A percentile compares a stretch with the other conserved stretches of the same genome.
Evolutionary conservation across 2,797 vertebrate genomes (phyloP).

Genomic region (Varecia variegata): DNA sequence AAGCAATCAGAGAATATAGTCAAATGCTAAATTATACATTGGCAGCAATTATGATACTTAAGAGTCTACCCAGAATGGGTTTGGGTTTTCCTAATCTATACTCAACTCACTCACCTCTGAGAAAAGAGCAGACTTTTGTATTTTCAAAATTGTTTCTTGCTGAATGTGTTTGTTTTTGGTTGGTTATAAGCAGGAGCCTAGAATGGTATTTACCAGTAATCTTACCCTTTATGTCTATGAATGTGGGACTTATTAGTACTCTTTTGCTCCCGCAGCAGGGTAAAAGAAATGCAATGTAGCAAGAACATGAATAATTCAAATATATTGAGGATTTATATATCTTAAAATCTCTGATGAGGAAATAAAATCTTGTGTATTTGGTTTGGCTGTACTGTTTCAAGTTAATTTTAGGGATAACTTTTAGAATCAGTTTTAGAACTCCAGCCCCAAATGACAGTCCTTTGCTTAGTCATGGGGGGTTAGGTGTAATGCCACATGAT

Average conservation of each 20-base stretch:
- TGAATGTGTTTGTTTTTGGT: neutral
- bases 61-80: neutral
- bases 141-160: conserved; percentile 10
- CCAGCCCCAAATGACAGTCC: neutral
- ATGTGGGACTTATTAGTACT: neutral
- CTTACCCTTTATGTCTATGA: neutral
- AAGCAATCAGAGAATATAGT: neutral
- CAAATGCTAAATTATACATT: neutral
- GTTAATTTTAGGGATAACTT: conserved; percentile 43
- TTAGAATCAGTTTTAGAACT: conserved; percentile 36
- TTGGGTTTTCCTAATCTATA: neutral
- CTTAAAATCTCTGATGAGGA: neutral
- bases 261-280: neutral
- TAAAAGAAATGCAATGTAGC: neutral
- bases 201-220: neutral
- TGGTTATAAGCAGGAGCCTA: neutral
- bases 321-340: neutral
- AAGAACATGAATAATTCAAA: conserved; percentile 30
- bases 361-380: neutral
- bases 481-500: neutral
- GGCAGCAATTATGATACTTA: neutral
- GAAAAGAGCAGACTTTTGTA: neutral
- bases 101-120: neutral
- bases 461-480: conserved; percentile 16
- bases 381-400: neutral